A percentile compares a stretch with the other conserved stretches of the same genome.
phyloP scores from a whole-genome alignment of 2,888 invertebrate genomes.

The Nesidiocoris tenuis region DNA sequence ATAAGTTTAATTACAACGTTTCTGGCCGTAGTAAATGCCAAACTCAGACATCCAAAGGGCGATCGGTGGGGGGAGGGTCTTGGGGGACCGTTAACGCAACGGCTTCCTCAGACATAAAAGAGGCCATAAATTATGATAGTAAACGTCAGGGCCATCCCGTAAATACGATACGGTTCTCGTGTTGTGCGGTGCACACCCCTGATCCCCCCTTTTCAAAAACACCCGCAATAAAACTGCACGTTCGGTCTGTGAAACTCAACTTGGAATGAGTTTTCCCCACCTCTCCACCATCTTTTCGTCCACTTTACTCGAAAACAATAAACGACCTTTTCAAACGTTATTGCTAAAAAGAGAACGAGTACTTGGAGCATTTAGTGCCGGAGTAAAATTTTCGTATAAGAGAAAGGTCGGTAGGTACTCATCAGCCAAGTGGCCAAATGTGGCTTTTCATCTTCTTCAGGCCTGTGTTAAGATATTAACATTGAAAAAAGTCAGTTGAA shows the following conservation, averaged over 20 bases:
- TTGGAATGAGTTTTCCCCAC: constrained; percentile 25
- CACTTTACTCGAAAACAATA: constrained; percentile 36
- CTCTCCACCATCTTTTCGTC: background rate
- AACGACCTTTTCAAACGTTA: constrained; percentile 26
- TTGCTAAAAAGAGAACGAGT: constrained; percentile 6
- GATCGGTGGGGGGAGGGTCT: background rate
- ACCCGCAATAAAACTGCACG: constrained; percentile 32
- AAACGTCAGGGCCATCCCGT: constrained; percentile 41
- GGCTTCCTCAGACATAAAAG: constrained; percentile 33
- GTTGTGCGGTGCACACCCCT: constrained; percentile 13
- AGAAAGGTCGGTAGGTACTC: no score
- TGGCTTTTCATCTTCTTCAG: no score
- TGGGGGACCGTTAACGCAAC: constrained; percentile 36
- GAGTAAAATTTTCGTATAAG: background rate
- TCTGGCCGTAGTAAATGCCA: constrained; percentile 26
- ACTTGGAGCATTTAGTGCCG: constrained; percentile 1
- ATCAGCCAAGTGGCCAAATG: no score
- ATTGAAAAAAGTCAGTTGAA: no score
- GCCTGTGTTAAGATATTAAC: no score
- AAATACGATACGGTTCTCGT: constrained; percentile 15
- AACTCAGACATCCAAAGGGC: constrained; percentile 15
- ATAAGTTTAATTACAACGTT: constrained; percentile 42
- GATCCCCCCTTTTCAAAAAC: constrained; percentile 22
- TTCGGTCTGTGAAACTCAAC: constrained; percentile 9
- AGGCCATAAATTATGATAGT: constrained; percentile 45